A percentile compares a stretch with the other conserved stretches of the same genome.
These are phyloP conservation scores for Agriopis marginaria DNA, from an alignment of 2,888 invertebrate genomes.

Conservation along the genomic window DNA sequence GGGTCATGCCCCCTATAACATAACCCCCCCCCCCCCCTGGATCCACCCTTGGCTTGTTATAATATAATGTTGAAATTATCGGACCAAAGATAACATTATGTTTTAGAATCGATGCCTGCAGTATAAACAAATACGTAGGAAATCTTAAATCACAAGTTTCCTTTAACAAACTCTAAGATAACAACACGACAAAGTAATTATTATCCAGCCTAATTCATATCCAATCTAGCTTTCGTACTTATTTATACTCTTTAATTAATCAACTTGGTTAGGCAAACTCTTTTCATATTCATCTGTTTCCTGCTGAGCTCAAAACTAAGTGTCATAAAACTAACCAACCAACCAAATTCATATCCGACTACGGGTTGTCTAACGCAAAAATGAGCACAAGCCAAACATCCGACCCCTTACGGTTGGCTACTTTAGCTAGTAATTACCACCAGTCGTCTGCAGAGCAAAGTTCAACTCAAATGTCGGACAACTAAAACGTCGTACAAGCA, in stretches of 20 bases:
- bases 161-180: too few species aligned
- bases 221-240: not conserved
- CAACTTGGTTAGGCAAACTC: not conserved
- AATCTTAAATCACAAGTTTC: too few species aligned
- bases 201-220: too few species aligned
- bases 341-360: slow-evolving; percentile 2
- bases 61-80: too few species aligned
- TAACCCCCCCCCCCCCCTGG: too few species aligned
- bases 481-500: slow-evolving; percentile 32
- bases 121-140: too few species aligned
- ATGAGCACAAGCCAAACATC: slow-evolving; percentile 21
- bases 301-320: not conserved
- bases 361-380: slow-evolving; percentile 18
- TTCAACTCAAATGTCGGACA: slow-evolving; percentile 44
- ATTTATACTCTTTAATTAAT: not conserved
- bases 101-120: too few species aligned
- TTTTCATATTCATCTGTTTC: not conserved
- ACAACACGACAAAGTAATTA: too few species aligned
- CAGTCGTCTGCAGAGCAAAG: slow-evolving; percentile 39
- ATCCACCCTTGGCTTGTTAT: too few species aligned
- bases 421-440: slow-evolving; percentile 45
- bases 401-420: slow-evolving; percentile 27
- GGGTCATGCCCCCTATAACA: too few species aligned
- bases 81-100: too few species aligned
- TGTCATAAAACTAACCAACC: slow-evolving; percentile 7